Evolutionary conservation across 2,888 invertebrate species (phyloP).

Genomic region (Macaria notata): DNA sequence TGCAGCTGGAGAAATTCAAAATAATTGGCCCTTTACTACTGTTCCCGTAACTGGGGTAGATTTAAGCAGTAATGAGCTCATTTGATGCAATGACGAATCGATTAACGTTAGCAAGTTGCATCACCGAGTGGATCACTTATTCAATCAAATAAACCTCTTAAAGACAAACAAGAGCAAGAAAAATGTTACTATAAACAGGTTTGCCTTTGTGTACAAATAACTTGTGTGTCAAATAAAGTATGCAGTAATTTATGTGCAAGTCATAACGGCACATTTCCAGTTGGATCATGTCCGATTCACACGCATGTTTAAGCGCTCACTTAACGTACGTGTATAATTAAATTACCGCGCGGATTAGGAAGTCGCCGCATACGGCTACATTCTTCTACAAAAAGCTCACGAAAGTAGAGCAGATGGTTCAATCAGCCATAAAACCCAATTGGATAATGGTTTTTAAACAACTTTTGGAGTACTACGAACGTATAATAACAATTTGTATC

Average conservation of each 20-base stretch:
- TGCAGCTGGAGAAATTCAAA: constrained; percentile 60
- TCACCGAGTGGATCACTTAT: constrained; percentile 7
- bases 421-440: constrained; percentile 54
- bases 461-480: constrained; percentile 49
- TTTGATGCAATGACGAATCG: constrained; percentile 42
- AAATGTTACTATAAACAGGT: neutral
- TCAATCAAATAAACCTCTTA: neutral
- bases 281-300: constrained; percentile 58
- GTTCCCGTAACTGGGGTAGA: constrained; percentile 31
- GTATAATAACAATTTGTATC: constrained; percentile 52
- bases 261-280: constrained; percentile 20
- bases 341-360: constrained; percentile 52
- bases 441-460: constrained; percentile 51
- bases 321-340: constrained; percentile 57
- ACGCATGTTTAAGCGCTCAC: constrained; percentile 54
- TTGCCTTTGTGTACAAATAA: neutral
- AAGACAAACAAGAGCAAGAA: neutral
- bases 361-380: constrained; percentile 26
- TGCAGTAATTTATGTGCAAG: neutral
- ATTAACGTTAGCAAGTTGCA: constrained; percentile 14
- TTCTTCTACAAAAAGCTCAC: constrained; percentile 25
- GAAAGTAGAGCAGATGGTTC: constrained; percentile 49
- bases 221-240: constrained; percentile 1
- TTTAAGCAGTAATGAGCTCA: constrained; percentile 40
- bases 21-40: constrained; percentile 63